Evolutionary conservation across 2,797 vertebrate species (phyloP), one percentile per base, ranked within the genome.

Genomic region (Enteromius anoplus): DNA sequence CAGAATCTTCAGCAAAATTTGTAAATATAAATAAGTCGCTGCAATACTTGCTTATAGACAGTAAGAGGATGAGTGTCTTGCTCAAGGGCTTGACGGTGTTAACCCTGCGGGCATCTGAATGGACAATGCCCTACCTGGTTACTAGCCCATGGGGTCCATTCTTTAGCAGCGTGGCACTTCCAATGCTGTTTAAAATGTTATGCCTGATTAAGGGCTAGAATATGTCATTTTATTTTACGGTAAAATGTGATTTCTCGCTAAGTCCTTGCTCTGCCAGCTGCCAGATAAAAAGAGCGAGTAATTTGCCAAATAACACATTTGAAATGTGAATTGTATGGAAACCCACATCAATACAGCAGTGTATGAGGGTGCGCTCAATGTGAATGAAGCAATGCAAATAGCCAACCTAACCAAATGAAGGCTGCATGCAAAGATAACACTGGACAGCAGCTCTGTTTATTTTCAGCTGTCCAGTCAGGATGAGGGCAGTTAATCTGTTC

Each of bases 401-500:
- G 37, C 70, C 42, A 45, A 75, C 34, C 29, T 45, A 51, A 78
- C 60, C 62, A 78, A 78, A 78, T 69, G 47, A 79, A 79, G 77
- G 64, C 81, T 76, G 81, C 64, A 69, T 76, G 51, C 51, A 32
- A 55, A 76, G 81, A 76, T 82, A 82, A 82, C 81, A 82, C 49
- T 47, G 49, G 49, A 80, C 77, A 29, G 66, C 81, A 69, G 29
- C 29, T 75, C 76, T 82, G 78, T 78, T 84, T 84, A 82, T 76
- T 78, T 65, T 70, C 66, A 42, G 73, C 82, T 82, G 72, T 82
- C 51, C 58, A 66, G 75, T 84, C 72, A 66, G 64, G 70, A 78
- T 37, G 78, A 80, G 77, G 87, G 84, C 85, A 85, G 83, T 88
- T 88, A 85, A 86, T 88, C 84, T 79, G 80, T 86, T 81, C 73